Base-by-base conservation (phyloP, 2,888 invertebrate genomes). In the Mystacides longicornis region DNA sequence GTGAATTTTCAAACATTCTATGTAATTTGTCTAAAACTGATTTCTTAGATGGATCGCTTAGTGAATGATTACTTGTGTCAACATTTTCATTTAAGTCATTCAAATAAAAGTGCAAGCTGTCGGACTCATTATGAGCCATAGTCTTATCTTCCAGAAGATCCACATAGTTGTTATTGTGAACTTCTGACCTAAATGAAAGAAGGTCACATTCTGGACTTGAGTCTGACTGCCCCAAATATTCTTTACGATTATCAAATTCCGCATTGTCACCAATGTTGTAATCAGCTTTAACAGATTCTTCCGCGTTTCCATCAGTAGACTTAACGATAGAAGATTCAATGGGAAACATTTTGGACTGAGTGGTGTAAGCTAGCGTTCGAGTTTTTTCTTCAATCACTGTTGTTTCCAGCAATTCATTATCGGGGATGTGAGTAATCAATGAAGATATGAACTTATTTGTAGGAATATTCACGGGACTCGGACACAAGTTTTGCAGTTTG, bases 21-120 rank as follows among this genome's bases (percentile, higher is more conserved):
- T 75, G 75, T 62, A 77, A 73, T 64, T 77, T 76, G 52, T 72
- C 73, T 55, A 77, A 64, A 33, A 77, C 75, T 16, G 74, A 73
- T 55, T 68, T 68, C 62, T 75, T 57, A 19, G 55, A 72, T 16
- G 72, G 71, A 54, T 66, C 66, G 53, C 74, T 23, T 33, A 49
- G 37, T 11, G 42, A 42, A 3, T 14, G 23, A 19, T 47, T 31
- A 16, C 7, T n/a, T 11, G 22, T 27, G 14, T 47, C 54, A 22
- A 50, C 46, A 21, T 50, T 53, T 54, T 53, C 57, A 21, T 53
- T 52, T 23, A 37, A n/a, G 21, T 23, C 23, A 7, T 33, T 55
- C 7, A 51, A 19, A 49, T 56, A 51, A 14, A 56, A 56, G 18
- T 51, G 51, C 1, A 27, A 18, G 21, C 47, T 49, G 14, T 52